Conservation (phyloP, 1,140 invertebrate species). For the Aphelenchoides besseyi region DNA sequence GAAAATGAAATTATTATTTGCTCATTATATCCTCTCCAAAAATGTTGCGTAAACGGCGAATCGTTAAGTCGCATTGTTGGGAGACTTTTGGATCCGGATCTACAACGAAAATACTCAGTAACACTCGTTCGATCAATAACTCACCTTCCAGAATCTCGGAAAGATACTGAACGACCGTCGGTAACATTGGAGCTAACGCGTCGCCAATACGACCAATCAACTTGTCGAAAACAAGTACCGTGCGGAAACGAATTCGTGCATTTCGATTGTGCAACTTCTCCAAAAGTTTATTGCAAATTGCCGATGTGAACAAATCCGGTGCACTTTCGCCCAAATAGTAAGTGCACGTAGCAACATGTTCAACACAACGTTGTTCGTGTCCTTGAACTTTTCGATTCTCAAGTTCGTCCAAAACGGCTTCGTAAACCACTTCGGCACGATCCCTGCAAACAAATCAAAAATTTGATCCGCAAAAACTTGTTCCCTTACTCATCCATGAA, state of each 20-base stretch:
- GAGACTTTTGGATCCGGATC: constrained; percentile 27
- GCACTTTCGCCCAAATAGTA: constrained; percentile 23
- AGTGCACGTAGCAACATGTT: constrained; percentile 26
- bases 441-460: constrained; percentile 19
- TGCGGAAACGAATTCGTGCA: constrained; percentile 22
- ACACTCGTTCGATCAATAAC: too few species aligned
- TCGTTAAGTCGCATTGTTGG: constrained; percentile 35
- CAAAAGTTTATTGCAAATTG: constrained; percentile 23
- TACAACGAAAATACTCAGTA: too few species aligned
- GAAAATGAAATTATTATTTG: constrained; percentile 25
- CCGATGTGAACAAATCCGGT: constrained; percentile 23
- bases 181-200: constrained; percentile 27
- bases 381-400: constrained; percentile 27
- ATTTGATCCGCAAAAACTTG: not conserved
- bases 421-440: constrained; percentile 29
- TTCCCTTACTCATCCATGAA: constrained; percentile 30
- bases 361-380: constrained; percentile 30
- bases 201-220: constrained; percentile 28
- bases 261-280: constrained; percentile 19
- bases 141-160: constrained; percentile 32
- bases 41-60: constrained; percentile 13
- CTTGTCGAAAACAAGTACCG: constrained; percentile 28
- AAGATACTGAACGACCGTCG: constrained; percentile 28
- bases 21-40: constrained; percentile 30
- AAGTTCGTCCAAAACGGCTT: constrained; percentile 29